Evolutionary conservation across 2,888 invertebrate species (phyloP), one percentile per base, ranked within the genome.

Genomic region (Eupelmus urozonus): DNA sequence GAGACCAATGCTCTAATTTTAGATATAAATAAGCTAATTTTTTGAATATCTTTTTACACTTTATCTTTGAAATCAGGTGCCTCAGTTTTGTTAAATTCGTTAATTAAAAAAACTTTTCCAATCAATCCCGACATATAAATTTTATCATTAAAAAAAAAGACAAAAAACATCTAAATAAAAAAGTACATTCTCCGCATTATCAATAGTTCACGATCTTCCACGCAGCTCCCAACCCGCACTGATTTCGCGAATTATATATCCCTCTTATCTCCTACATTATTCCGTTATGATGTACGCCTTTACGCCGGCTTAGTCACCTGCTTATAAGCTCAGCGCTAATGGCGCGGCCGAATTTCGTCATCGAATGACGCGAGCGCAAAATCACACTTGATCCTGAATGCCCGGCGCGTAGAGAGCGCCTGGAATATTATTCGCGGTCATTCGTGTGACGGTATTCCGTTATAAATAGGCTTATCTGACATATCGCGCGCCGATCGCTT

Each of bases 321-420:
- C 23, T 53, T 42, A n/a, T 42, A 16, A 20, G 25, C 42, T 49
- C 45, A n/a, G n/a, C n/a, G 55, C 23, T 11, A 53, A 55, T 67
- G 9, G 34, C 27, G 9, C 16, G 16, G 23, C 20, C 67, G 27
- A 62, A 72, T 62, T 62, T 13, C 60, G 40, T 62, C 71, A 72
- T 72, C 71, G 62, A 70, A 49, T 60, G 70, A 72, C 71, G 71
- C 45, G 45, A 20, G 20, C 18, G 60, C n/a, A n/a, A n/a, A n/a
- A 23, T 7, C 49, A 20, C 51, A 18, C 66, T 60, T 23, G 25
- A 55, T 53, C 63, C 13, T 29, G 25, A 45, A 63, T 63, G 42
- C 25, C 5, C 60, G 18, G n/a, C 42, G 23, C 55, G 42, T 7
- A 23, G n/a, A 34, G 34, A n/a, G 34, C 23, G 11, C 55, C 4